Evolutionary conservation across 2,888 invertebrate species (phyloP), one percentile per base, ranked within the genome.

Genomic region (Dynastes tityus): DNA sequence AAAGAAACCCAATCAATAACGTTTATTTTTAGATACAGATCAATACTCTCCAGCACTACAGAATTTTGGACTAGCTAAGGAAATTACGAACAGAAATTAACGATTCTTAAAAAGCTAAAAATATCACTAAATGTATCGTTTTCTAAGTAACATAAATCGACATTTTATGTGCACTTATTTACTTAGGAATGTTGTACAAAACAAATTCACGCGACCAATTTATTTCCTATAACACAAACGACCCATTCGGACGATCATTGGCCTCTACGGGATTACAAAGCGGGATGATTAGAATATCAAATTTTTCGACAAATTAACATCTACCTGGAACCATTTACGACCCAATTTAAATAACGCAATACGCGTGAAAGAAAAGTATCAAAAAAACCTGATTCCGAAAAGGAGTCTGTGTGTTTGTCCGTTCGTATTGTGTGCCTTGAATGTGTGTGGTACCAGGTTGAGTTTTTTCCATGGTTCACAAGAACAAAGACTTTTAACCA

Each of bases 401-500:
- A 40, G 61, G 27, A 27, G 61, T 63, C 49, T 1, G 16, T 58
- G 22, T 58, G 55, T 58, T 58, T 58, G 55, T 8, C 45, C 45
- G 61, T 45, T 73, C 37, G 45, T 27, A 73, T 61, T 55, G 49
- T 71, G 55, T 45, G 45, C 45, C 16, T 71, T 74, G 73, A 74
- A 74, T 74, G 71, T 37, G 73, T 74, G 73, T 74, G 73, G 58
- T 40, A 74, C 61, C 1, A 74, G 63, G 63, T 74, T 74, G 61
- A 74, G 61, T 61, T 63, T 74, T 61, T 27, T 45, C 61, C 45
- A 61, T 61, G 61, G 61, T 61, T 45, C 73, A 61, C 45, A 74
- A 74, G 73, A 74, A 74, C 73, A 74, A 74, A 74, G 73, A 74
- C 73, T 74, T 73, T 74, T 74, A 74, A 49, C 73, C 73, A 74